Conservation (phyloP, 2,888 invertebrate species). For the Silvanus unidentatus region DNA sequence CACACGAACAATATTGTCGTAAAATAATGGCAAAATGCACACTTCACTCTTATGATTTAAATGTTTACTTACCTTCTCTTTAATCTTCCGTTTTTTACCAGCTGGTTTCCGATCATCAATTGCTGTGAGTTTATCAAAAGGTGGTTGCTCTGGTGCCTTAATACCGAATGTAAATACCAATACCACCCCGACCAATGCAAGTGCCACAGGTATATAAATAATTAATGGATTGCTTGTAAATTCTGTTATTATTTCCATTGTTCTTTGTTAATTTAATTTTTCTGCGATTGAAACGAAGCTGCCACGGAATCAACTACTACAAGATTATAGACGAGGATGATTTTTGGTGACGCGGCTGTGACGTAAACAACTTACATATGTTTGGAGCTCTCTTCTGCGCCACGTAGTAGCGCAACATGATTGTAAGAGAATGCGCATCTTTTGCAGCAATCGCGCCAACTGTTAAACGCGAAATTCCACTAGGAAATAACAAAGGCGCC, state of each 20-base stretch:
- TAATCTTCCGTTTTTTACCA: conserved; percentile 63
- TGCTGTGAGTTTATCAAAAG: conserved; percentile 68
- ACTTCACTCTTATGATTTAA: background rate
- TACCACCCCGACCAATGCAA: conserved; percentile 39
- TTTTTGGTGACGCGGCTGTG: conserved; percentile 64
- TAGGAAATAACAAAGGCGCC: background rate
- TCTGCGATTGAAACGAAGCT: conserved; percentile 10
- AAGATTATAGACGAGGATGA: conserved; percentile 24
- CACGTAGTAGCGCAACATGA: conserved; percentile 26
- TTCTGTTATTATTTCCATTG: conserved; percentile 57
- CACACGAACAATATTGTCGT: too few species aligned
- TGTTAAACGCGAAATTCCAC: background rate
- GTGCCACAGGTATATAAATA: conserved; percentile 53
- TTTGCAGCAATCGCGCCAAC: background rate
- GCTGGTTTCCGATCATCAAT: conserved; percentile 63
- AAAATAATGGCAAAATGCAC: too few species aligned
- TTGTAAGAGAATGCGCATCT: background rate
- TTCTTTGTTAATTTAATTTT: conserved; percentile 17
- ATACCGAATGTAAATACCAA: conserved; percentile 37
- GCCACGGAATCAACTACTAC: conserved; percentile 24
- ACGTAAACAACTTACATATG: conserved; percentile 53
- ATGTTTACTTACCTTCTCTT: conserved; percentile 60
- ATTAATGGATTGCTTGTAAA: conserved; percentile 54
- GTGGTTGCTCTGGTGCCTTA: conserved; percentile 57
- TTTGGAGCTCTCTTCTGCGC: conserved; percentile 24